Base-by-base conservation (phyloP, 2,797 vertebrate genomes). In the Sebastes hubbsi region DNA sequence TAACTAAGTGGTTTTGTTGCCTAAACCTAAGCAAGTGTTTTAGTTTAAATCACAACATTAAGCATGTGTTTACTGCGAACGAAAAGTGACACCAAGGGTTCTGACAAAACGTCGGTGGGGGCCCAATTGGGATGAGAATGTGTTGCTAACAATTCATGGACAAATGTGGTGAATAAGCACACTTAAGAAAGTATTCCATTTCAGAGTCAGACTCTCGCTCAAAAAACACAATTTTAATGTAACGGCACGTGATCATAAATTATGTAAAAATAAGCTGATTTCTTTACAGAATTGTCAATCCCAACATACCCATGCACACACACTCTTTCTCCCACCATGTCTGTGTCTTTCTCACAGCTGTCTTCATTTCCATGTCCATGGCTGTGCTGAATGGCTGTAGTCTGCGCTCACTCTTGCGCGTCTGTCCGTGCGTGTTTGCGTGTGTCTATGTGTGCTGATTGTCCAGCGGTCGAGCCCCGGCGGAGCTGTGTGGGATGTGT, bases 301-400 rank as follows among this genome's bases (percentile, higher is more conserved):
- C 73, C 46, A 68, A 69, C 56, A 71, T 73, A 69, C 32, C 8
- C 72, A 60, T 69, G 29, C 72, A 55, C 78, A 60, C 69, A 77
- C 49, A n/a, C 20, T 52, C 49, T 52, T 52, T 24, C 67, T 64
- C 68, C 38, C 42, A 38, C 52, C 14, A n/a, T 52, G 30, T 42
- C 49, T 74, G 55, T n/a, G 4, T 81, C 49, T 67, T 24, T 54
- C 30, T 49, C 55, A 61, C 64, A 30, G 27, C 82, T 36, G 54
- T 86, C 78, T 81, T 87, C 79, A 87, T 92, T 92, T 93, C 77
- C 89, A 92, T 86, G 75, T 83, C 77, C 87, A 82, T 83, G 75
- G 73, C 68, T 75, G 65, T 75, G 76, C 36, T 87, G 79, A 84
- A 87, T 80, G 78, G 64, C 75, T 84, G 76, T 38, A 67, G 72